Percentiles rank a stretch among this genome's conserved stretches.
These are phyloP conservation scores for Morus bassanus DNA, from an alignment of 2,797 vertebrate genomes.

Conservation along the genomic window DNA sequence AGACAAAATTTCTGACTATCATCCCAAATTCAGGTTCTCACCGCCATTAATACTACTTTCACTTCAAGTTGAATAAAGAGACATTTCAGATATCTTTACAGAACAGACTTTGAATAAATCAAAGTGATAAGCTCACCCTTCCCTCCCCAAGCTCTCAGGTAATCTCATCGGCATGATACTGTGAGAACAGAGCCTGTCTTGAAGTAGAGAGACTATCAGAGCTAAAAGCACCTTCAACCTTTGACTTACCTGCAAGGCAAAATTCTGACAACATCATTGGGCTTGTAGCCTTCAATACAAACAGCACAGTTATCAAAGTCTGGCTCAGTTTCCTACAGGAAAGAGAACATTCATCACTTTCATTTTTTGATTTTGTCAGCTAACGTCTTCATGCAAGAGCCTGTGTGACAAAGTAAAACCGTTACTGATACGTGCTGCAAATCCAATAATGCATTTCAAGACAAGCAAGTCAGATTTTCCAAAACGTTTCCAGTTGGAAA, in stretches of 20 bases:
- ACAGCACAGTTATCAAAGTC: slow-evolving; percentile 99
- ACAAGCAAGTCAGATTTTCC: background rate
- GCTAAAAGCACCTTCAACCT: background rate
- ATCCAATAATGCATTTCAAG: background rate
- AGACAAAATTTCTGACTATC: background rate
- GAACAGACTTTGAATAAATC: background rate
- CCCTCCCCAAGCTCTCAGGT: background rate
- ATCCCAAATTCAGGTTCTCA: background rate
- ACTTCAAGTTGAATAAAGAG: background rate
- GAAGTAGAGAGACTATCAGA: background rate
- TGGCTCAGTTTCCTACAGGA: slow-evolving; percentile 89
- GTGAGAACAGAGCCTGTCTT: background rate
- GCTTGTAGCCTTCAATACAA: slow-evolving; percentile 97
- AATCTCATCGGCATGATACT: background rate
- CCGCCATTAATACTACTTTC: background rate
- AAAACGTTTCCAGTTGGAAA: background rate
- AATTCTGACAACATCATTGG: slow-evolving; percentile 93
- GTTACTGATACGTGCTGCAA: background rate
- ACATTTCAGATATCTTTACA: background rate
- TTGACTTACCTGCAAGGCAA: slow-evolving; percentile 92
- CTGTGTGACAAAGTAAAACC: background rate
- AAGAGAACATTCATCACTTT: slow-evolving; percentile 35
- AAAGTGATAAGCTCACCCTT: background rate
- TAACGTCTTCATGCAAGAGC: background rate
- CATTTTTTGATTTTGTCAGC: background rate